Percentiles rank a stretch among this genome's conserved stretches.
These are phyloP conservation scores for Odontomyia ornata DNA, from an alignment of 2,888 invertebrate genomes.

Conservation along the genomic window DNA sequence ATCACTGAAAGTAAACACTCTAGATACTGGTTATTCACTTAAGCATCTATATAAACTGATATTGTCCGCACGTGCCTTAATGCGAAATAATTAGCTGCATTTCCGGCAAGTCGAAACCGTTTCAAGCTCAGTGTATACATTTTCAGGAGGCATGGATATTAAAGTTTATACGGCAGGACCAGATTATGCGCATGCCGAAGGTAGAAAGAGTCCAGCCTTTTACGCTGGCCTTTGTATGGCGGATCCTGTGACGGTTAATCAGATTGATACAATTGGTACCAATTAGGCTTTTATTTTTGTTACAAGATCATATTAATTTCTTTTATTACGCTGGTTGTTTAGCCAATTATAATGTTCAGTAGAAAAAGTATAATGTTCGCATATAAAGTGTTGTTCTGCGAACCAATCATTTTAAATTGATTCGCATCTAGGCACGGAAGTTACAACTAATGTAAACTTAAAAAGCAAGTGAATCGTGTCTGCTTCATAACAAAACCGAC, in stretches of 20 bases:
- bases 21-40: conserved; percentile 10
- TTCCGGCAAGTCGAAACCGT: conserved; percentile 36
- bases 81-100: conserved; percentile 44
- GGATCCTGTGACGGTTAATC: neutral
- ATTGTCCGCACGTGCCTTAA: conserved; percentile 43
- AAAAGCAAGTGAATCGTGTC: no score
- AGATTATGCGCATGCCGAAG: conserved; percentile 97
- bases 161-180: conserved; percentile 96
- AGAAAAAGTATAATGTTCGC: no score
- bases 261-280: conserved; percentile 30
- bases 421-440: no score
- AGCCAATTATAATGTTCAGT: neutral
- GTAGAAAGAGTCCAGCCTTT: conserved; percentile 92
- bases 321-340: neutral
- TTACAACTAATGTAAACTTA: no score
- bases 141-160: conserved; percentile 67
- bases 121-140: conserved; percentile 44
- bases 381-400: no score
- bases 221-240: conserved; percentile 67
- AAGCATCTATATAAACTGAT: conserved; percentile 15
- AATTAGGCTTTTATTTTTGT: conserved; percentile 14
- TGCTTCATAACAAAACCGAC: no score
- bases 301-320: neutral
- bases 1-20: neutral
- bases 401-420: no score